Evolutionary conservation across 2,888 invertebrate genomes (phyloP).

Genomic region (Netelia virgata): DNA sequence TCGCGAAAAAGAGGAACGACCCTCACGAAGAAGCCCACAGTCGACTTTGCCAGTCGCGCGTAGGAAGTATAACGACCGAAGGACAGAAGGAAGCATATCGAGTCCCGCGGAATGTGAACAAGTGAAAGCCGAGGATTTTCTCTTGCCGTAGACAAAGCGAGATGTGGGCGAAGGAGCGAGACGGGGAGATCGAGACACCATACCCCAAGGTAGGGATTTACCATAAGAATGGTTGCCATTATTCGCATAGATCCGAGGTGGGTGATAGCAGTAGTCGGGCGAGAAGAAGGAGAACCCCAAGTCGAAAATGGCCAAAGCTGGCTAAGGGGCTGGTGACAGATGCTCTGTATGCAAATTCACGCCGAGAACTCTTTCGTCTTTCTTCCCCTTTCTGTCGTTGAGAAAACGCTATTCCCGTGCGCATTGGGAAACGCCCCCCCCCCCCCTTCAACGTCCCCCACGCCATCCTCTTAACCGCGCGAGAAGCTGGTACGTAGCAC

Average conservation of each 20-base stretch:
- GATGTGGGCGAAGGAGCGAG: constrained; percentile 33
- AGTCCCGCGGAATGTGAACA: constrained; percentile 39
- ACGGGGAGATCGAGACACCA: constrained; percentile 44
- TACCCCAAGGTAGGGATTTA: constrained; percentile 76
- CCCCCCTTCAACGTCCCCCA: neutral
- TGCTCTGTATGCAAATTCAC: constrained; percentile 84
- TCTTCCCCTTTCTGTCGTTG: constrained; percentile 69
- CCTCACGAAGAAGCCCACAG: constrained; percentile 11
- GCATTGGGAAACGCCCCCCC: neutral
- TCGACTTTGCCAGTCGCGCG: constrained; percentile 16
- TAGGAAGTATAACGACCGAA: constrained; percentile 52
- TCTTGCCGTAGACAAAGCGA: constrained; percentile 10
- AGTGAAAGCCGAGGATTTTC: constrained; percentile 63
- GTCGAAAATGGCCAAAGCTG: constrained; percentile 83
- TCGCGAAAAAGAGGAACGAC: constrained; percentile 39
- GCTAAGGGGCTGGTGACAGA: constrained; percentile 85
- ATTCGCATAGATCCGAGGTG: constrained; percentile 83
- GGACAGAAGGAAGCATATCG: constrained; percentile 34
- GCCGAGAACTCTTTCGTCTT: constrained; percentile 58
- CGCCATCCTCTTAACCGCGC: constrained; percentile 47
- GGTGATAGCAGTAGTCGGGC: constrained; percentile 77
- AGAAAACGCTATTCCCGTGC: constrained; percentile 48
- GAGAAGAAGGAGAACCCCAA: constrained; percentile 70
- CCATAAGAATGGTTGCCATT: constrained; percentile 84
- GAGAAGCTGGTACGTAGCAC: constrained; percentile 52